Percentiles rank a stretch among this genome's conserved stretches.
These are phyloP conservation scores for Bucco capensis DNA, from an alignment of 2,113 vertebrate species.

Conservation along the genomic window DNA sequence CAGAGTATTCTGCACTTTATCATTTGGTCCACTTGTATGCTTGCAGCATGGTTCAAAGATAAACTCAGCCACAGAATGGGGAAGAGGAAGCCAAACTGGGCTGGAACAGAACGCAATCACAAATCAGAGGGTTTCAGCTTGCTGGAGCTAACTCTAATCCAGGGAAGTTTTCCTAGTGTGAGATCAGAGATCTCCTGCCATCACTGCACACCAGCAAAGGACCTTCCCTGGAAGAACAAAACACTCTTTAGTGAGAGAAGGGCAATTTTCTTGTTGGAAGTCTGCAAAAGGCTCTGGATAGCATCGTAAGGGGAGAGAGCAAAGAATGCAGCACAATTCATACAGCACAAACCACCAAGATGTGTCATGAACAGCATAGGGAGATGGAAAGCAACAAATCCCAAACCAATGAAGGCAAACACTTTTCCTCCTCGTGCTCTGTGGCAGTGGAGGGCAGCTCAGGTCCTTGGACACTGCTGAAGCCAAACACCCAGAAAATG, in stretches of 20 bases:
- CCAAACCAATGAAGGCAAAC: background rate
- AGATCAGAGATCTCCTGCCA: background rate
- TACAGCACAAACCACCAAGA: background rate
- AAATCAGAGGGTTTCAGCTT: slow-evolving; percentile 33
- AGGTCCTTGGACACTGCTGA: fast-evolving
- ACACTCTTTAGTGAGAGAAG: background rate
- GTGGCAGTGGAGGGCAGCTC: background rate
- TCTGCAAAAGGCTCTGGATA: background rate
- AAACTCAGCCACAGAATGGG: slow-evolving; percentile 41
- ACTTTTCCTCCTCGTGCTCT: background rate
- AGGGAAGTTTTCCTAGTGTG: background rate
- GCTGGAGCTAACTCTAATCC: background rate
- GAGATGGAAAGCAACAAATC: background rate
- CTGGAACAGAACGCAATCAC: slow-evolving; percentile 29
- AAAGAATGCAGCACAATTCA: background rate
- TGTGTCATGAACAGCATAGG: background rate
- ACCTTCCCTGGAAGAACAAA: background rate
- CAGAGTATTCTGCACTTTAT: background rate
- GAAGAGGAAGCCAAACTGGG: slow-evolving; percentile 1
- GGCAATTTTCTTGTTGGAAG: background rate
- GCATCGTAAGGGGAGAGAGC: background rate
- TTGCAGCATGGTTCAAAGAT: slow-evolving; percentile 2
- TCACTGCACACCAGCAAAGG: background rate
- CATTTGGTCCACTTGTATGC: background rate
- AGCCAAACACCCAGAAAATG: background rate